Conservation (phyloP, 2,888 invertebrate genomes). For the Notodonta ziczac region DNA sequence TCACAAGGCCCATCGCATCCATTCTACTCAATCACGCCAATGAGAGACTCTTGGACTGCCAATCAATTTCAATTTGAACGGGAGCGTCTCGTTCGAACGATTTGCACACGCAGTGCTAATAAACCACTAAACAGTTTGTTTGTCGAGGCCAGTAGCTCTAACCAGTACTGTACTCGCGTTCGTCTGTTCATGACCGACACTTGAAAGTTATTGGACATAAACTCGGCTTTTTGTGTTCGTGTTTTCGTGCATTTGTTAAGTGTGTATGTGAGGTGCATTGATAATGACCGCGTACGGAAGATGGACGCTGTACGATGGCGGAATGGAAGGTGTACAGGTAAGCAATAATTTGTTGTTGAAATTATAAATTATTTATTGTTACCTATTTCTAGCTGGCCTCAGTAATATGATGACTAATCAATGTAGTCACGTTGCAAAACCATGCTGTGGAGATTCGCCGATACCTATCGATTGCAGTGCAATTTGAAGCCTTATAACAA, state of each 20-base stretch:
- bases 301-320: constrained; percentile 71
- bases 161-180: constrained; percentile 54
- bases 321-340: constrained; percentile 72
- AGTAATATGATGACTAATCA: constrained; percentile 3
- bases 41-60: constrained; percentile 60
- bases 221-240: constrained; percentile 24
- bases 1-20: constrained; percentile 69
- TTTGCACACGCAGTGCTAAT: constrained; percentile 81
- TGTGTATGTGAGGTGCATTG: constrained; percentile 30
- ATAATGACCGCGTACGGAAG: constrained; percentile 67
- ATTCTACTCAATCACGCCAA: constrained; percentile 76
- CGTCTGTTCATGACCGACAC: constrained; percentile 40
- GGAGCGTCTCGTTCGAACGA: constrained; percentile 48
- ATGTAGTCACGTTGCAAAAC: background rate
- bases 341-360: background rate
- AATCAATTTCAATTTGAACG: constrained; percentile 76
- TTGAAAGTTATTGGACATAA: constrained; percentile 14
- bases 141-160: constrained; percentile 54
- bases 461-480: background rate
- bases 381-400: background rate
- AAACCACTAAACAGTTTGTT: constrained; percentile 78
- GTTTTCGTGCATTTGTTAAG: constrained; percentile 10
- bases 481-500: background rate
- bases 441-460: too few species aligned
- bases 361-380: background rate